Percentiles rank a stretch among this genome's conserved stretches.
phyloP scores from a whole-genome alignment of 2,797 vertebrate genomes.

The Ibycter americanus region DNA sequence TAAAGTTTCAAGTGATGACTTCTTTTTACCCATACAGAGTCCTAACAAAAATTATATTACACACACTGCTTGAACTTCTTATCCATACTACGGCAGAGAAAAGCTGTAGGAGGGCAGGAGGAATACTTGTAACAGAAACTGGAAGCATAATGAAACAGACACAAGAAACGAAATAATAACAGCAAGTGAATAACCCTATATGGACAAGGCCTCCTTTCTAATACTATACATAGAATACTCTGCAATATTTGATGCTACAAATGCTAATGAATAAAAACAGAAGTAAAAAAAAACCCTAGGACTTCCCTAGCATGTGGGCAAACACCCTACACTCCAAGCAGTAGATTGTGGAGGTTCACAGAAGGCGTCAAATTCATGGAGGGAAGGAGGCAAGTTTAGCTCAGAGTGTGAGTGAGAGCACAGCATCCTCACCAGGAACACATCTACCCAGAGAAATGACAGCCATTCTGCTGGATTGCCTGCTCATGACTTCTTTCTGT shows the following conservation, averaged over 20 bases:
- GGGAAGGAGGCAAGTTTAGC: not conserved
- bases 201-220: not conserved
- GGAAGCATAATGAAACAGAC: not conserved
- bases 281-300: not conserved
- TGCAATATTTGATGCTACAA: not conserved
- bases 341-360: not conserved
- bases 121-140: not conserved
- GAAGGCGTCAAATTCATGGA: not conserved
- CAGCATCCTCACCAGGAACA: not conserved
- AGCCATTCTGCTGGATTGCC: not conserved
- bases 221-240: not conserved
- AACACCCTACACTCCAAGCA: not conserved
- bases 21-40: not conserved
- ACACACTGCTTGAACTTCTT: not conserved
- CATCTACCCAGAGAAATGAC: not conserved
- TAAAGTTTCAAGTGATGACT: not conserved
- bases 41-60: not conserved
- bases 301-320: not conserved
- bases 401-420: not conserved
- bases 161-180: not conserved
- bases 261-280: not conserved
- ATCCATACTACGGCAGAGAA: not conserved
- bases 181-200: not conserved
- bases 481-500: not conserved
- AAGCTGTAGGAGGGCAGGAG: not conserved